Base-by-base conservation (phyloP, 1,140 invertebrate species). In the Lethocerus indicus region DNA sequence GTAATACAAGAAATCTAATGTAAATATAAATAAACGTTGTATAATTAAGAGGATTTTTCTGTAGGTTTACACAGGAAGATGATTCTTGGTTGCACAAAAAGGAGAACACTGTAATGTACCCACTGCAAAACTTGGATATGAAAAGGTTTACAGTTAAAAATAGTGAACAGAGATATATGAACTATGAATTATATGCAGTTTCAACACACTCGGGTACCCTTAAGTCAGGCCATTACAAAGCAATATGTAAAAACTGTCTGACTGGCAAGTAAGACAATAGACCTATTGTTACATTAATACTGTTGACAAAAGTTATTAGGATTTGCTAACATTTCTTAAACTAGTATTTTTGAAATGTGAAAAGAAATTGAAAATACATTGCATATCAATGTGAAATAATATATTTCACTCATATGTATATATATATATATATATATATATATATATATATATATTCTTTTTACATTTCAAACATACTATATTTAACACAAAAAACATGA, bases 191-290 rank as follows among this genome's bases (percentile, higher is more conserved):
- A 2, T 90, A 89, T 61, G 86, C 79, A 0, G 79, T 90, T 37
- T 89, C 86, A 1, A 92, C 92, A 64, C 90, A 94, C 64, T 88
- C 81, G 61, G 90, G 90, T 27, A 84, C 83, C 0, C 83, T 93
- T 78, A 83, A 90, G 57, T 79, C 82, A 2, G 89, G 90, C 0
- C 90, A 94, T 65, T 94, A 93, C 57, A 91, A 84, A 1, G 86
- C 81, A 0, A 80, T 68, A 55, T 82, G 79, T 59, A 72, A 72
- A 60, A 78, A 58, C 65, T 27, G 50, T 60, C 26, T 66, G 6
- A 24, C 70, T 37, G 66, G 72, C 44, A 71, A 68, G 68, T 71
- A 58, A 63, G 61, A 58, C 52, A 47, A 40, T 29, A 24, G 21
- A 36, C 2, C 23, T 54, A 32, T 16, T 32, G 9, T 32, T 32